Conservation (phyloP, 2,888 invertebrate genomes). For the Spodoptera picta region DNA sequence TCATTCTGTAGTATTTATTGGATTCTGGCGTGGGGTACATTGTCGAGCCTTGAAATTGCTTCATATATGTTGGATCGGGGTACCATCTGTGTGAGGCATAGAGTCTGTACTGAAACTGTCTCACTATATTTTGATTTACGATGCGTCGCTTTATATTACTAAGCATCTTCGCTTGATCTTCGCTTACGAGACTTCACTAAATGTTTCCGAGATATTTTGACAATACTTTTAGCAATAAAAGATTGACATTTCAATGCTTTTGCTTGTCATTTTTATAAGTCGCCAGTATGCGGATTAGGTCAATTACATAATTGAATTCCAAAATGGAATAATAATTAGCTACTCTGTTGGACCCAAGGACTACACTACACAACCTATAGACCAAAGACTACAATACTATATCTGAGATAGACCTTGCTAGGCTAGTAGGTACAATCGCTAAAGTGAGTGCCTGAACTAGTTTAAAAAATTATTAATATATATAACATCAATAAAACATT, state of each 20-base stretch:
- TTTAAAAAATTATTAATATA: no score
- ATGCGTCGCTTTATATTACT: slow-evolving; percentile 21
- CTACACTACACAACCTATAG: no score
- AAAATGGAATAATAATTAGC: no score
- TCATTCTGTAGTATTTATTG: slow-evolving; percentile 74
- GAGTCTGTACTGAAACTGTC: slow-evolving; percentile 58
- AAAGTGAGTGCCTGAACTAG: no score
- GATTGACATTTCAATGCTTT: background rate
- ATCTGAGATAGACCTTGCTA: no score
- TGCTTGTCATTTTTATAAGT: background rate
- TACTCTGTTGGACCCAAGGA: no score
- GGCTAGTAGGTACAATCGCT: no score
- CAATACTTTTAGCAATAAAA: background rate
- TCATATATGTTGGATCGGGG: slow-evolving; percentile 90
- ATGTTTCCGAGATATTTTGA: slow-evolving; percentile 4
- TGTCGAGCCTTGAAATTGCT: slow-evolving; percentile 87
- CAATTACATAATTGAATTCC: no score
- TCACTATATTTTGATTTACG: slow-evolving; percentile 10
- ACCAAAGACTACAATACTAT: no score
- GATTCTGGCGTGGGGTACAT: slow-evolving; percentile 87
- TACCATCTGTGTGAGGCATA: slow-evolving; percentile 86
- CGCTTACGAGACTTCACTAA: background rate
- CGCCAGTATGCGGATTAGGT: background rate
- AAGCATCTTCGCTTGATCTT: slow-evolving; percentile 38
- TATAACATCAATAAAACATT: no score